Evolutionary conservation across 2,888 invertebrate genomes (phyloP).

Genomic region (Tiliacea citrago): DNA sequence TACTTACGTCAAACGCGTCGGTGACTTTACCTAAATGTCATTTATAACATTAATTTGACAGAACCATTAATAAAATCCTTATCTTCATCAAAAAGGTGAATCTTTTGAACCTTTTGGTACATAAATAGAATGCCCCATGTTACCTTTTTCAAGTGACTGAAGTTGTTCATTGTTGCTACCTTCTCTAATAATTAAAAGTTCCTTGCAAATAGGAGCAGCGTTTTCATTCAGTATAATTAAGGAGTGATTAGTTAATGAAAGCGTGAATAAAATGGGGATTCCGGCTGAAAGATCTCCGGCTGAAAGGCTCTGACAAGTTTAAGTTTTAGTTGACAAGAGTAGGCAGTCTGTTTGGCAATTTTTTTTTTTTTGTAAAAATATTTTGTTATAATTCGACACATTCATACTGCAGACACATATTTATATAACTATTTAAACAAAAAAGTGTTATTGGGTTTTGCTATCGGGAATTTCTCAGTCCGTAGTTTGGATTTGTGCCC

Average conservation of each 20-base stretch:
- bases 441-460: no score
- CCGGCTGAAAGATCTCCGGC: neutral
- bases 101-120: neutral
- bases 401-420: neutral
- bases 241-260: slow-evolving; percentile 36
- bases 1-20: neutral
- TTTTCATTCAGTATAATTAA: slow-evolving; percentile 38
- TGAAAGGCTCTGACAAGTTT: no score
- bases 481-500: no score
- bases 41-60: slow-evolving; percentile 26
- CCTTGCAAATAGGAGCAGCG: slow-evolving; percentile 14
- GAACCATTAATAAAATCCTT: slow-evolving; percentile 18
- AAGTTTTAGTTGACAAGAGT: no score
- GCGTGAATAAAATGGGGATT: slow-evolving; percentile 35
- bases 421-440: no score
- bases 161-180: neutral
- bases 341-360: neutral
- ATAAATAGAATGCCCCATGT: neutral
- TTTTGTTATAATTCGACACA: neutral
- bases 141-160: slow-evolving; percentile 1
- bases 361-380: no score
- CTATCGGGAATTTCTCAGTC: no score
- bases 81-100: slow-evolving; percentile 8
- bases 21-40: neutral
- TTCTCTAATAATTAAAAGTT: neutral